A percentile compares a stretch with the other conserved stretches of the same genome.
Conservation (phyloP, 2,888 invertebrate species). For the Bhutanitis thaidina region DNA sequence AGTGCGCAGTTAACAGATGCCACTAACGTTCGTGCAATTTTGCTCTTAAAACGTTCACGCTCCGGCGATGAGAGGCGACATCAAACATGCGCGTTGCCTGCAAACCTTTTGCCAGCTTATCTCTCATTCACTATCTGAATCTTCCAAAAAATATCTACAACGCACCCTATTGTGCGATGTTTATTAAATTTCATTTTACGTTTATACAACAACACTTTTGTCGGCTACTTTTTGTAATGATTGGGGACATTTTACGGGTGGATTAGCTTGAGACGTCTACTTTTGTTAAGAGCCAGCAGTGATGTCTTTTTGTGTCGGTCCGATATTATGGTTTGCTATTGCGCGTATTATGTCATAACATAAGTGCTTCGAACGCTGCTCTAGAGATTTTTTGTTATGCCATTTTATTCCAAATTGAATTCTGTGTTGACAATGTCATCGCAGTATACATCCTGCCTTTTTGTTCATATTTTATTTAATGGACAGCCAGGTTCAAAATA, state of each 20-base stretch:
- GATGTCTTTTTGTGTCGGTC: slow-evolving; percentile 67
- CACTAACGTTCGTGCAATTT: slow-evolving; percentile 70
- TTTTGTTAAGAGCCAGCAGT: slow-evolving; percentile 57
- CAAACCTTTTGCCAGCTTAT: slow-evolving; percentile 78
- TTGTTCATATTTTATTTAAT: slow-evolving; percentile 37
- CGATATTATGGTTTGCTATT: slow-evolving; percentile 70
- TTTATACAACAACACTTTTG: slow-evolving; percentile 79
- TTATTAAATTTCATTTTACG: slow-evolving; percentile 80
- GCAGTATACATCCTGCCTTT: slow-evolving; percentile 69
- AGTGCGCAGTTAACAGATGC: slow-evolving; percentile 74
- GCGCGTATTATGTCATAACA: slow-evolving; percentile 80
- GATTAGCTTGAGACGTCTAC: slow-evolving; percentile 68
- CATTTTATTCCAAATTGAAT: slow-evolving; percentile 71
- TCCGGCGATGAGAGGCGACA: slow-evolving; percentile 73
- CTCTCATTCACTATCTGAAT: slow-evolving; percentile 72
- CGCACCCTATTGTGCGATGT: slow-evolving; percentile 66
- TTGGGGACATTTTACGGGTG: slow-evolving; percentile 79
- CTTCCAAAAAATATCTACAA: slow-evolving; percentile 69
- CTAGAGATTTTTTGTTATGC: slow-evolving; percentile 55
- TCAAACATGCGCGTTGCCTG: slow-evolving; percentile 72
- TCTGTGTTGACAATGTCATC: slow-evolving; percentile 67
- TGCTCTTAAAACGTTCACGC: slow-evolving; percentile 74
- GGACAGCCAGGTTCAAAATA: slow-evolving; percentile 1
- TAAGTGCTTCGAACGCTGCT: slow-evolving; percentile 58
- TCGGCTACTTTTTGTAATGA: slow-evolving; percentile 68